Percentiles rank a stretch among this genome's conserved stretches.
These are phyloP conservation scores for Dendrolimus pini DNA, from an alignment of 2,888 invertebrate genomes.

Conservation along the genomic window DNA sequence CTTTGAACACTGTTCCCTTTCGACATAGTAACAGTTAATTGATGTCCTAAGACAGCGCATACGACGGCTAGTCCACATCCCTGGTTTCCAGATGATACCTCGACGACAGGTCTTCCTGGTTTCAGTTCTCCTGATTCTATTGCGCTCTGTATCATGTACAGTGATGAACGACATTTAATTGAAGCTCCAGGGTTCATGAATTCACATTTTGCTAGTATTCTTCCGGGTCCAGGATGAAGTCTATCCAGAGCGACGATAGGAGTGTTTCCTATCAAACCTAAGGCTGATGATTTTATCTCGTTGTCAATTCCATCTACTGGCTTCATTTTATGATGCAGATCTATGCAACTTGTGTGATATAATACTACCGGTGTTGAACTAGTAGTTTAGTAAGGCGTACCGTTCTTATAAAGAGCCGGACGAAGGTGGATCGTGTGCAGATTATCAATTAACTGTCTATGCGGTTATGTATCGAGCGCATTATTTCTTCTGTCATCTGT, in stretches of 20 bases:
- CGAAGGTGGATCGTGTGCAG: no score
- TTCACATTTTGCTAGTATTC: slow-evolving; percentile 65
- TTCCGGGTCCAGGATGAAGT: slow-evolving; percentile 54
- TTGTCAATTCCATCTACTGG: slow-evolving; percentile 28
- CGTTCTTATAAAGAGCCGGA: no score
- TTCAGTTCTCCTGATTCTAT: slow-evolving; percentile 40
- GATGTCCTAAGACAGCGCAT: slow-evolving; percentile 59
- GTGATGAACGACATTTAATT: slow-evolving; percentile 59
- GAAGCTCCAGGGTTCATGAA: slow-evolving; percentile 69
- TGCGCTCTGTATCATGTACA: slow-evolving; percentile 55
- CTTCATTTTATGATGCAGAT: slow-evolving; percentile 21
- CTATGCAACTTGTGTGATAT: background rate
- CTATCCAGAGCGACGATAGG: slow-evolving; percentile 65
- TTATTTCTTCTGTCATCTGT: no score
- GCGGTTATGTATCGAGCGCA: no score
- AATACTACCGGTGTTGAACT: background rate
- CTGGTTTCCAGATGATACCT: slow-evolving; percentile 66
- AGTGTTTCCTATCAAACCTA: slow-evolving; percentile 64
- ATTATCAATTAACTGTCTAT: no score
- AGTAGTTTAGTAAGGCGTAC: no score
- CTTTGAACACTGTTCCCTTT: slow-evolving; percentile 62
- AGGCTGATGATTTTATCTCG: slow-evolving; percentile 59
- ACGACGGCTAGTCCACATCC: slow-evolving; percentile 66
- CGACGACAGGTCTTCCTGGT: slow-evolving; percentile 51
- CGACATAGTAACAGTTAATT: slow-evolving; percentile 61